Conservation (phyloP, 2,888 invertebrate species). For the Ormia ochracea region DNA sequence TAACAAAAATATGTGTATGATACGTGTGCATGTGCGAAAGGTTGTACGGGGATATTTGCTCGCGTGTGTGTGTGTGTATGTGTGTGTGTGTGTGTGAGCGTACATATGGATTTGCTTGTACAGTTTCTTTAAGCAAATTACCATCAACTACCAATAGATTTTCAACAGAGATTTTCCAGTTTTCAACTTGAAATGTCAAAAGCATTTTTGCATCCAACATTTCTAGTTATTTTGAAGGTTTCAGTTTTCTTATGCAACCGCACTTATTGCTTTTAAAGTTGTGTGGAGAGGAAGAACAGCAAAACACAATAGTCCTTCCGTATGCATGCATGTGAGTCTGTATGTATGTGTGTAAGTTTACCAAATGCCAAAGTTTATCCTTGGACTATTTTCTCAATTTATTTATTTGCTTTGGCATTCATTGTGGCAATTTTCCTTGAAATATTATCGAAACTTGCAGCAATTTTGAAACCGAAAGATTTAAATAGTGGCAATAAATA, state of each 20-base stretch:
- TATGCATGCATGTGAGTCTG: no score
- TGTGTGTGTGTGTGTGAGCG: neutral
- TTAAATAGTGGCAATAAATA: no score
- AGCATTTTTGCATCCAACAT: neutral
- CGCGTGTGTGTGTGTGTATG: neutral
- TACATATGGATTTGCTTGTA: neutral
- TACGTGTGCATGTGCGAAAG: neutral
- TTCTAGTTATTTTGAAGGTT: no score
- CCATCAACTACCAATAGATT: slow-evolving; percentile 13
- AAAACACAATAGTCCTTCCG: slow-evolving; percentile 6
- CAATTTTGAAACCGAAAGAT: neutral
- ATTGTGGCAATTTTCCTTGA: neutral
- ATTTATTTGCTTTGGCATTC: neutral
- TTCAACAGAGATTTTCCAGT: slow-evolving; percentile 11
- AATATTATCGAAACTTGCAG: neutral
- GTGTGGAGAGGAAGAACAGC: neutral
- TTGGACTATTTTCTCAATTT: slow-evolving; percentile 56
- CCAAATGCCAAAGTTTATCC: slow-evolving; percentile 50
- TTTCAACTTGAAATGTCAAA: slow-evolving; percentile 31
- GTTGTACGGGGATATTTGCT: no score
- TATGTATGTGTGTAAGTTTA: no score
- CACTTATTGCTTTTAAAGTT: neutral
- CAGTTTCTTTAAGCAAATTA: neutral
- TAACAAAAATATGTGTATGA: neutral
- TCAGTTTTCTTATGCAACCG: no score